Evolutionary conservation across 1,140 invertebrate species (phyloP).

Genomic region (Pantala flavescens): DNA sequence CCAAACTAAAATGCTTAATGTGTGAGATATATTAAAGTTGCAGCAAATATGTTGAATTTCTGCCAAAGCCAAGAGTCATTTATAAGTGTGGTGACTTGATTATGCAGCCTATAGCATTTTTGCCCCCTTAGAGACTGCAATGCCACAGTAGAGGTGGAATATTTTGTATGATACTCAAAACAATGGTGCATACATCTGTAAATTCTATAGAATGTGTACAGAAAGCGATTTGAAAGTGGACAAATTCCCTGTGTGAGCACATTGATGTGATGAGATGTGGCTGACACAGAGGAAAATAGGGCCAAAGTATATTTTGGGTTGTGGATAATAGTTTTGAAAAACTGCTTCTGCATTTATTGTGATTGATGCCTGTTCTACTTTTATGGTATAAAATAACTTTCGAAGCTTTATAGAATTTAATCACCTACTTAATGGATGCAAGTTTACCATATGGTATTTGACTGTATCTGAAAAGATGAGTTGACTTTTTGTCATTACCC

Average conservation of each 20-base stretch:
- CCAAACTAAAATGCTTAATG: slow-evolving; percentile 22
- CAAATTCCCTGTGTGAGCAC: slow-evolving; percentile 14
- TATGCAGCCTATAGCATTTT: slow-evolving; percentile 22
- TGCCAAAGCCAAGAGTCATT: slow-evolving; percentile 19
- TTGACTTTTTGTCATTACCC: slow-evolving; percentile 23
- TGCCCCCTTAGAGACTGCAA: slow-evolving; percentile 22
- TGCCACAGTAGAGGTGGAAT: slow-evolving; percentile 21
- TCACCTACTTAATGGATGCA: slow-evolving; percentile 23
- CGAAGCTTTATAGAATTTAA: slow-evolving; percentile 23
- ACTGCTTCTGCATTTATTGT: slow-evolving; percentile 24
- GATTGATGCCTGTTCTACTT: slow-evolving; percentile 23
- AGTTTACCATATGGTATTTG: slow-evolving; percentile 23
- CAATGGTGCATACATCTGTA: slow-evolving; percentile 24
- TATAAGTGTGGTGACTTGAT: slow-evolving; percentile 15
- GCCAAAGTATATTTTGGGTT: slow-evolving; percentile 23
- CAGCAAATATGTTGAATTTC: slow-evolving; percentile 22
- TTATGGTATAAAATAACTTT: slow-evolving; percentile 20
- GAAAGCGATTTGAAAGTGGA: slow-evolving; percentile 20
- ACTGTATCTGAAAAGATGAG: slow-evolving; percentile 22
- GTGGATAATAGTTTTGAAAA: slow-evolving; percentile 24
- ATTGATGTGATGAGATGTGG: slow-evolving; percentile 19
- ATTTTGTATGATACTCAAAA: slow-evolving; percentile 25
- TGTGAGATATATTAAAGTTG: slow-evolving; percentile 24
- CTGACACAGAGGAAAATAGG: slow-evolving; percentile 18
- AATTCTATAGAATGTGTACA: slow-evolving; percentile 22